Conservation (phyloP, 2,797 vertebrate genomes). For the Acanthurus tractus region DNA sequence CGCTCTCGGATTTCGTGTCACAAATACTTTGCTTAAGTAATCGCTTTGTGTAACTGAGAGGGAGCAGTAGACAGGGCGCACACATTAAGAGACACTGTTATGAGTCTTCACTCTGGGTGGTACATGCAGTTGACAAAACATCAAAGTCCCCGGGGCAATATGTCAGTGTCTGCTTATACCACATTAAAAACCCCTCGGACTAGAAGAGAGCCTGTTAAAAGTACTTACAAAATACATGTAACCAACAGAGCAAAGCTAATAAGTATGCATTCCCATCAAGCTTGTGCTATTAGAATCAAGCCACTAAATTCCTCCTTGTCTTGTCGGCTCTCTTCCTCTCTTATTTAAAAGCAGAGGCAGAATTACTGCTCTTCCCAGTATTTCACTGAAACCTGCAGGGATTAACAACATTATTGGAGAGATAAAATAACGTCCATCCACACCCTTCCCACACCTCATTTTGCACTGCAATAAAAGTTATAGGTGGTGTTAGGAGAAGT, state of each 20-base stretch:
- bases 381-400: constrained; percentile 25
- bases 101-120: constrained; percentile 21
- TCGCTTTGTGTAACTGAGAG: constrained; percentile 49
- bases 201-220: constrained; percentile 22
- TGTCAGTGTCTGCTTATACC: constrained; percentile 18
- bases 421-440: constrained; percentile 5
- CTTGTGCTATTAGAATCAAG: constrained; percentile 28
- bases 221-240: constrained; percentile 12
- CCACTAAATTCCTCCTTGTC: constrained; percentile 15
- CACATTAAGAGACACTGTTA: constrained; percentile 30
- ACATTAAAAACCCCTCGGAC: neutral
- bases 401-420: constrained; percentile 14
- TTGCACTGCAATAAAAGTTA: neutral
- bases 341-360: neutral
- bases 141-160: constrained; percentile 15
- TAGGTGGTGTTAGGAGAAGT: constrained; percentile 7
- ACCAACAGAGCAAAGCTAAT: constrained; percentile 22
- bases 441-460: neutral
- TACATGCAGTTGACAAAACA: constrained; percentile 28
- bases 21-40: constrained; percentile 52
- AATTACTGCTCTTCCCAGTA: constrained; percentile 14
- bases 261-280: constrained; percentile 12
- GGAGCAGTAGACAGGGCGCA: constrained; percentile 25
- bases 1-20: constrained; percentile 57
- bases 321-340: constrained; percentile 6